Base-by-base conservation (phyloP, 1,140 invertebrate genomes). In the Atta cephalotes region DNA sequence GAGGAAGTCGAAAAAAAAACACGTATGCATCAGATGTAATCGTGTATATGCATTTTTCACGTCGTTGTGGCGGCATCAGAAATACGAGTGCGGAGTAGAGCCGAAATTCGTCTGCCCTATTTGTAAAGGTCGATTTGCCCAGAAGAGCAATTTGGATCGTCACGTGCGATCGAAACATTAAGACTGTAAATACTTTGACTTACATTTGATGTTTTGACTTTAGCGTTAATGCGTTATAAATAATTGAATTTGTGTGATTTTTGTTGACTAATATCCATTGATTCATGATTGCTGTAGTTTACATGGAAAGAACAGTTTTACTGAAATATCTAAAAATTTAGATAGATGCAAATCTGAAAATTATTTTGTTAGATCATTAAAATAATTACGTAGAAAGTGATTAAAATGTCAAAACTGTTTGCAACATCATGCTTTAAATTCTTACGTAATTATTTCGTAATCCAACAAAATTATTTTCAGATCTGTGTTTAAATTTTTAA, bases 51-150 rank as follows among this genome's bases (percentile, higher is more conserved):
- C 94, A 0, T 95, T 95, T 21, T 95, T 95, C 65, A 95, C 95
- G 1, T 96, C 94, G 0, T 85, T 96, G 0, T 94, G 93, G 92
- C 92, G 96, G 56, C 96, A 96, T 86, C 93, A 95, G 71, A 94
- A 96, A 63, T 96, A 96, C 70, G 96, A 96, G 84, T 97, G 96
- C 87, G 96, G 96, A 2, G 93, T 96, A 25, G 95, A 96, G 63
- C 95, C 95, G 0, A 94, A 95, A 77, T 96, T 96, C 88, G 86
- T 86, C 2, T 96, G 96, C 85, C 87, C 90, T n/a, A 82, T 93
- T 14, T 96, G 95, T 62, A 91, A 90, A 7, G 92, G 91, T 18
- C 93, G 91, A 31, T 96, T 95, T 65, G 92, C 95, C 5, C 95
- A 96, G 51, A 96, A 95, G 87, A 94, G 94, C 63, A 96, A 96